phyloP scores from a whole-genome alignment of 2,113 vertebrate species.

The Columbina picui region DNA sequence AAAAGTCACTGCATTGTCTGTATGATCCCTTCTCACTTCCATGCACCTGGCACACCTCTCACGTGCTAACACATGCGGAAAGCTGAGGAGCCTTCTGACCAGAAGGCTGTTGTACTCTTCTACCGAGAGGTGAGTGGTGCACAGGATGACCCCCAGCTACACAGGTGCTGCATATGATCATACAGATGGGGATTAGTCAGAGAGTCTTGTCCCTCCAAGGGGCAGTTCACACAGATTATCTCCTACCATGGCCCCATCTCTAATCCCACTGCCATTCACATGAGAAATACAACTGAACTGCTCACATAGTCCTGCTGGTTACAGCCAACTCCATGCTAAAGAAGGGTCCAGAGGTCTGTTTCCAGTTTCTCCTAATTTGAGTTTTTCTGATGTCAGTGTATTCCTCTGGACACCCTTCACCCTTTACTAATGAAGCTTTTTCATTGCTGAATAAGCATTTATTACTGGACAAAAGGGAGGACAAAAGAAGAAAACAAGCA shows the following conservation, averaged over 20 bases:
- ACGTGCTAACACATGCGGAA: neutral
- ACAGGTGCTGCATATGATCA: neutral
- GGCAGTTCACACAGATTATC: neutral
- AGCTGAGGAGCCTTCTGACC: neutral
- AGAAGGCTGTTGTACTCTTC: neutral
- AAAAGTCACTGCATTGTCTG: neutral
- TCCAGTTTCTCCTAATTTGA: neutral
- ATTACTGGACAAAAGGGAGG: neutral
- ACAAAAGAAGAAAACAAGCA: neutral
- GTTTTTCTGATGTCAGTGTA: neutral
- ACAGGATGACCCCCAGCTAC: neutral
- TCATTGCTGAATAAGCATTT: neutral
- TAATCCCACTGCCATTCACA: neutral
- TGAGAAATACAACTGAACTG: neutral
- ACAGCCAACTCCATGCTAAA: neutral
- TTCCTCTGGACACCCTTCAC: neutral
- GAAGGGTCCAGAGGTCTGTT: neutral
- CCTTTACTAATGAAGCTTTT: neutral
- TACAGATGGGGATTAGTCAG: neutral
- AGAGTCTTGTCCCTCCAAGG: neutral
- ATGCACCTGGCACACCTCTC: neutral
- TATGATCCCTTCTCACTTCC: neutral
- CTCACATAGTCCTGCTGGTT: neutral
- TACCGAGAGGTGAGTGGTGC: accelerated
- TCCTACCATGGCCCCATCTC: neutral